Evolutionary conservation across 2,113 vertebrate species (phyloP), one percentile per base, ranked within the genome.

Genomic region (Bungarus multicinctus): DNA sequence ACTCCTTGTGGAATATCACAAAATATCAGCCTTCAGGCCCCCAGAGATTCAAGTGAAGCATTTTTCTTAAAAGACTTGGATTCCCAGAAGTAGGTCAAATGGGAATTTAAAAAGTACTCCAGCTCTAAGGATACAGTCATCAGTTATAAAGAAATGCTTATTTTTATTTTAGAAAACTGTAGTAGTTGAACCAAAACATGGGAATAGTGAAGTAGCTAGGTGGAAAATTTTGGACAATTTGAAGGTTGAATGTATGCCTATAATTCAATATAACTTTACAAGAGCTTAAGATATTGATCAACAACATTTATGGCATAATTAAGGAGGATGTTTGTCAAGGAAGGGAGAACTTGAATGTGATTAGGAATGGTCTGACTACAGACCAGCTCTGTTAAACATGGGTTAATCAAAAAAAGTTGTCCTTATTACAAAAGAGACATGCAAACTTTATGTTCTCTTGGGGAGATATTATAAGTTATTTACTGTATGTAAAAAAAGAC

Each of bases 31-130:
- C 27, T 25, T 52, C 6, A 85, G 34, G 11, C 55, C 88, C 0
- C 6, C 0, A 60, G 34, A 30, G 87, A 18, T 3, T 92, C 74
- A 93, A 30, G 52, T 39, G 86, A 93, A 94, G 92, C 0, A 74
- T 85, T 93, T 93, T 92, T 91, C 27, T 89, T 91, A 55, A 96
- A 86, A 47, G 87, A 64, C 25, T n/a, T 45, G 20, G 86, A 92
- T 50, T 94, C 86, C 64, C 64, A 94, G n/a, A 91, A 58, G 27
- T 3, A 89, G 87, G 23, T 53, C 20, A 87, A 87, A 60, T 45
- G 93, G 91, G 91, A 94, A 94, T 94, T 94, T 94, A 27, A 95
- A 93, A 95, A 89, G 87, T 93, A 94, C 74, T 3, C n/a, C 64
- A 22, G 50, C 14, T 60, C 53, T 91, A 23, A 91, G 12, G 86